Evolutionary conservation across 2,888 invertebrate species (phyloP), one percentile per base, ranked within the genome.

Genomic region (Lobophora halterata): DNA sequence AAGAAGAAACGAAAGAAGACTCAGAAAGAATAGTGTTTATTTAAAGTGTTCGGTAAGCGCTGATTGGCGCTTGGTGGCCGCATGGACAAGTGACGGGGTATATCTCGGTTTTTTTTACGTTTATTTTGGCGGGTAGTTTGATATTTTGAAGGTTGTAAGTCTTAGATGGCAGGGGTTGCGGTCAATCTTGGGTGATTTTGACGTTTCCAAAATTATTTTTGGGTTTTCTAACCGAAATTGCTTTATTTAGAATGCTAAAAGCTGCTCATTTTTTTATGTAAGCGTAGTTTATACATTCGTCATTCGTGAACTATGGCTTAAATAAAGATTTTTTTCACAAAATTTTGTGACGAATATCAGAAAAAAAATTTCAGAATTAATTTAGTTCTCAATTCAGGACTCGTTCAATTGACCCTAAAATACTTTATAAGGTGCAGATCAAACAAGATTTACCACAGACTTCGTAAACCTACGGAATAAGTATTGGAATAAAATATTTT

Each of bases 11-110:
- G 62, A 52, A 89, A 73, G 74, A 85, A 76, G 61, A 72, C 73
- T 0, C 83, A 80, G 60, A 88, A 82, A 42, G 83, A 85, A 59
- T 85, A 86, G 86, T 83, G 85, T 77, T 80, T 82, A 48, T 57
- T 75, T 49, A 68, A 77, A 49, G 79, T 83, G 53, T 85, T 79
- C 55, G 73, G 65, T 43, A 78, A 70, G 54, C 60, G 67, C 42
- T 67, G 62, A 57, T 58, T 14, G 14, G 16, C 31, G 34, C 28
- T 36, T 39, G 28, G 34, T 25, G 10, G 36, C 36, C 46, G 46
- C 33, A 46, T 34, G 42, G 52, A 49, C 49, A 37, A 3, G 49
- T 46, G 46, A 44, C 47, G 44, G 25, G 14, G 28, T 6, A 30
- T 38, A 7, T 25, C 27, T 42, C 16, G 13, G 29, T 47, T 44